Evolutionary conservation across 2,888 invertebrate genomes (phyloP), one percentile per base, ranked within the genome.

Genomic region (Erannis defoliaria): DNA sequence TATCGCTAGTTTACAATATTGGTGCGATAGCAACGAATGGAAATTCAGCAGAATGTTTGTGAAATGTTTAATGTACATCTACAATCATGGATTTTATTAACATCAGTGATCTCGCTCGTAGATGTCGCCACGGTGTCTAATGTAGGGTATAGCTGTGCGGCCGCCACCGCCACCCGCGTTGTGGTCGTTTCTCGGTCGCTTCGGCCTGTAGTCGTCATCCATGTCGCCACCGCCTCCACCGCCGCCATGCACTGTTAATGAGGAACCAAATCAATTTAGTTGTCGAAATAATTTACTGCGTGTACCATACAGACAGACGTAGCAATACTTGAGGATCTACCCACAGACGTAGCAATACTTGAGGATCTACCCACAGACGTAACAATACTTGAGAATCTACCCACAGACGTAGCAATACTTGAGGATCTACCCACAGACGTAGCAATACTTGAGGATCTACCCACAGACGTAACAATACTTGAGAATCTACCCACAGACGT

Each of bases 141-240:
- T 81, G 70, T 85, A 86, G 0, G 89, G 89, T 54, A 88, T 86
- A 12, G 84, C 82, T 0, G 88, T 89, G 42, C 83, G 83, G 0
- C 85, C 84, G 9, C 70, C 72, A 0, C 56, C 62, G 18, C 72
- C 70, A 10, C 67, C 68, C 21, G 70, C 69, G 2, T 66, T 66
- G 38, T 72, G 73, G 3, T 76, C 74, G 55, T 53, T 72, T 26
- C 81, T 73, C 9, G 46, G 46, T 23, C 81, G 71, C 66, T 85
- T 85, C 12, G 74, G 81, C 55, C 77, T 81, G 64, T 75, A 77
- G 1, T 81, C 75, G 8, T 76, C 78, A 18, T 84, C 82, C 31
- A 61, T 55, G 18, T 46, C 62, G 8, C 59, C 50, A 18, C 26
- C 49, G 23, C 26, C 48, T 6, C 53, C 46, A n/a, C 49, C 53